phyloP scores from a whole-genome alignment of 2,888 invertebrate species.

The Synanthedon formicaeformis region DNA sequence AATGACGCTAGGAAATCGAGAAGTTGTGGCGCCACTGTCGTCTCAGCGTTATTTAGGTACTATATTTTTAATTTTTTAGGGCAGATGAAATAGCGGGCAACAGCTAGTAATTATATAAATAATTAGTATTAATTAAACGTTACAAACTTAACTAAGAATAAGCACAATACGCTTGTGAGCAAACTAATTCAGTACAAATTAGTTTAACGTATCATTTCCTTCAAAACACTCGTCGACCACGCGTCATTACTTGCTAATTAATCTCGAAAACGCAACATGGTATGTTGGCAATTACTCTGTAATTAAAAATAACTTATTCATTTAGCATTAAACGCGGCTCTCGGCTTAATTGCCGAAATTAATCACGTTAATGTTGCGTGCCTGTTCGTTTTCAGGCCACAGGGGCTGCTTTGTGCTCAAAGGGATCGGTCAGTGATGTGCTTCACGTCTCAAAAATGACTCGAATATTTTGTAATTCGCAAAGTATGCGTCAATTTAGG shows the following conservation, averaged over 20 bases:
- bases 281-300: constrained; percentile 50
- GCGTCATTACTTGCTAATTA: constrained; percentile 35
- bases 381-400: constrained; percentile 55
- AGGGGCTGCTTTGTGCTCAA: constrained; percentile 46
- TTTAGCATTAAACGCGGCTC: constrained; percentile 41
- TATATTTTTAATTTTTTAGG: no score
- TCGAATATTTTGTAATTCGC: no score
- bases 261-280: constrained; percentile 21
- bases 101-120: no score
- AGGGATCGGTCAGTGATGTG: constrained; percentile 10
- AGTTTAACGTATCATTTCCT: constrained; percentile 22
- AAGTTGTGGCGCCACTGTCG: no score
- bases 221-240: constrained; percentile 8
- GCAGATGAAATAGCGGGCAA: no score
- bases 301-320: constrained; percentile 70
- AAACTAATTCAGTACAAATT: constrained; percentile 16
- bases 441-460: no score
- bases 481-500: no score
- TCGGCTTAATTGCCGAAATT: constrained; percentile 55
- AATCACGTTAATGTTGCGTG: constrained; percentile 63
- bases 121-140: no score
- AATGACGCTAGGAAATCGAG: no score
- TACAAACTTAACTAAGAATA: no score
- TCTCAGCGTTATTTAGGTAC: no score
- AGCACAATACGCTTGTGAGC: constrained; percentile 2